Conservation (phyloP, 2,797 vertebrate genomes). For the Apogon hyalosoma region DNA sequence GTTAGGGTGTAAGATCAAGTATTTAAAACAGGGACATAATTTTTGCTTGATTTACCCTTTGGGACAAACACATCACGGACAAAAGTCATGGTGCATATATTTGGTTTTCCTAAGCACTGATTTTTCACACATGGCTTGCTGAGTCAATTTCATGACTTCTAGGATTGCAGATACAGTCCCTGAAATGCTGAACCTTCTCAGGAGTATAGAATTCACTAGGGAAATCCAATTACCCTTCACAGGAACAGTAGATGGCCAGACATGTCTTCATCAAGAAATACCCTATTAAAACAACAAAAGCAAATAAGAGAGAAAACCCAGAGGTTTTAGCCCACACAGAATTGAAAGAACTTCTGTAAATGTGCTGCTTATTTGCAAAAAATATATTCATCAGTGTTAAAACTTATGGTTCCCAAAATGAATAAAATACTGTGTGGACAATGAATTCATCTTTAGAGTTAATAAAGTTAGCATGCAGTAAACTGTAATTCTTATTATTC, state of each 20-base stretch:
- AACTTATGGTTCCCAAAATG: no score
- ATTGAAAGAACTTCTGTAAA: background rate
- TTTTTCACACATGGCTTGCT: constrained; percentile 65
- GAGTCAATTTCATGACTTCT: constrained; percentile 59
- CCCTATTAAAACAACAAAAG: constrained; percentile 42
- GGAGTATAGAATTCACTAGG: constrained; percentile 71
- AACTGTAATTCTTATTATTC: no score
- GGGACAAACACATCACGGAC: constrained; percentile 7
- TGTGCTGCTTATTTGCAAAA: no score
- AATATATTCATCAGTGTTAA: background rate
- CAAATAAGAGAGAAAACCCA: background rate
- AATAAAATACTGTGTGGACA: no score
- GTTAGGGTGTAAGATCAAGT: background rate
- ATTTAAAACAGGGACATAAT: background rate
- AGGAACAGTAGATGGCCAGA: constrained; percentile 57
- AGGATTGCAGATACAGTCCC: constrained; percentile 48
- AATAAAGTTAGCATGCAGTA: no score
- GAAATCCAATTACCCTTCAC: constrained; percentile 67
- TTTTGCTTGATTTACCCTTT: constrained; percentile 17
- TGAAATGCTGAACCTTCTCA: constrained; percentile 58
- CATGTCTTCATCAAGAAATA: constrained; percentile 34
- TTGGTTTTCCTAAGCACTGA: constrained; percentile 37
- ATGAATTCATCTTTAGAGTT: no score
- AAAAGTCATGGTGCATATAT: constrained; percentile 30
- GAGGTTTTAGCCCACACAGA: background rate